Percentiles rank a stretch among this genome's conserved stretches.
Evolutionary conservation across 2,888 invertebrate genomes (phyloP).

Genomic region (Drosophila buzzatii): DNA sequence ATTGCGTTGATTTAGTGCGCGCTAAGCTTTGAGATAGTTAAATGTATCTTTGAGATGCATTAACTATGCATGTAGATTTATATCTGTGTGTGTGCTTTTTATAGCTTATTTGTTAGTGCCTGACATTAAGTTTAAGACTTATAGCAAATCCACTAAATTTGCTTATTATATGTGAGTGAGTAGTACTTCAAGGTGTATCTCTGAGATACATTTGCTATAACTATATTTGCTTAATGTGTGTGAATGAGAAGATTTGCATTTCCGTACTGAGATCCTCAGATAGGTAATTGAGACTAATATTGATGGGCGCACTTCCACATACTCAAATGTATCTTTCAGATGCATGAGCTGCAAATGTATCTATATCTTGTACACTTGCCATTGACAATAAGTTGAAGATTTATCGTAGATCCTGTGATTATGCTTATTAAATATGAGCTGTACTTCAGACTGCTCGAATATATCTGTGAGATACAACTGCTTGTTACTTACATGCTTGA

Average conservation of each 20-base stretch:
- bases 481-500: conserved; percentile 63
- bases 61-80: neutral
- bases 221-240: neutral
- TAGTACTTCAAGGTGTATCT: conserved; percentile 1
- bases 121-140: conserved; percentile 8
- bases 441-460: conserved; percentile 4
- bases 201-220: neutral
- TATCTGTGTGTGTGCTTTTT: neutral
- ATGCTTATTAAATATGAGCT: conserved; percentile 51
- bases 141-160: neutral
- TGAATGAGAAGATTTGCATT: neutral
- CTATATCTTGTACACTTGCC: conserved; percentile 14
- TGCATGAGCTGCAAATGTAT: conserved; percentile 31
- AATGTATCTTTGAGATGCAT: conserved; percentile 37
- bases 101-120: conserved; percentile 1
- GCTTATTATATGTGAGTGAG: neutral
- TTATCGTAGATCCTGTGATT: conserved; percentile 55
- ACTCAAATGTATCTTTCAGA: conserved; percentile 34
- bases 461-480: conserved; percentile 35
- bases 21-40: neutral
- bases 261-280: neutral
- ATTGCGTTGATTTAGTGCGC: conserved; percentile 29
- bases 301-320: neutral
- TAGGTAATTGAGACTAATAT: neutral
- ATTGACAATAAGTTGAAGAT: conserved; percentile 64